A percentile compares a stretch with the other conserved stretches of the same genome.
These are phyloP conservation scores for Ylistrum balloti DNA, from an alignment of 1,140 invertebrate genomes.

Conservation along the genomic window DNA sequence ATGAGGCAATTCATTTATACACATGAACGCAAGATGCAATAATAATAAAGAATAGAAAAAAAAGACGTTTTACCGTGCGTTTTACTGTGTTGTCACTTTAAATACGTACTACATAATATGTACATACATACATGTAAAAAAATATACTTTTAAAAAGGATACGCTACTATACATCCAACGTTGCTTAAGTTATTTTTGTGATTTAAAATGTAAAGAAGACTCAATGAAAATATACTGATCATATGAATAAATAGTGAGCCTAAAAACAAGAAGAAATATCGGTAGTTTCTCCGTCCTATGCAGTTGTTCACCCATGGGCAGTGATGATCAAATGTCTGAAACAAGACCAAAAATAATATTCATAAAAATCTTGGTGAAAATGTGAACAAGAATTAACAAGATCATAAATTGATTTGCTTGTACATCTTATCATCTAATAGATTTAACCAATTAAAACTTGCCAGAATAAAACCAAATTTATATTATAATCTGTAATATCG, in stretches of 20 bases:
- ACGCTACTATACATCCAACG: slow-evolving; percentile 93
- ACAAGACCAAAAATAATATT: slow-evolving; percentile 82
- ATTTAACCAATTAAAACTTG: too few relatives aligned
- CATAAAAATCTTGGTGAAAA: too few relatives aligned
- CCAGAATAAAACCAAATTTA: too few relatives aligned
- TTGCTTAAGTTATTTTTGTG: slow-evolving; percentile 91
- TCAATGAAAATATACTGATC: slow-evolving; percentile 97
- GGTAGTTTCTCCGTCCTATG: slow-evolving; percentile 98
- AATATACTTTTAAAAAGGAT: slow-evolving; percentile 87
- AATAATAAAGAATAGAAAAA: too few relatives aligned
- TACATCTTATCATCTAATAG: too few relatives aligned
- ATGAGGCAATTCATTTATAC: too few relatives aligned
- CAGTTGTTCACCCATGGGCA: slow-evolving; percentile 99
- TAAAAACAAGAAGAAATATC: slow-evolving; percentile 93
- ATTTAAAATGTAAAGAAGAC: slow-evolving; percentile 94
- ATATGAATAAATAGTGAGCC: slow-evolving; percentile 98
- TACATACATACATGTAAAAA: too few relatives aligned
- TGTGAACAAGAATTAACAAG: slow-evolving; percentile 31
- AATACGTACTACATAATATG: too few relatives aligned
- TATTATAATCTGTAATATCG: too few relatives aligned
- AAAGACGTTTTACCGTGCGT: too few relatives aligned
- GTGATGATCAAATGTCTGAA: slow-evolving; percentile 99
- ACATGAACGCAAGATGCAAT: too few relatives aligned
- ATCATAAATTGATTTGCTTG: background rate
- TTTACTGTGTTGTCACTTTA: too few relatives aligned